Conservation (phyloP, 1,140 invertebrate genomes). For the Hyles euphorbiae region DNA sequence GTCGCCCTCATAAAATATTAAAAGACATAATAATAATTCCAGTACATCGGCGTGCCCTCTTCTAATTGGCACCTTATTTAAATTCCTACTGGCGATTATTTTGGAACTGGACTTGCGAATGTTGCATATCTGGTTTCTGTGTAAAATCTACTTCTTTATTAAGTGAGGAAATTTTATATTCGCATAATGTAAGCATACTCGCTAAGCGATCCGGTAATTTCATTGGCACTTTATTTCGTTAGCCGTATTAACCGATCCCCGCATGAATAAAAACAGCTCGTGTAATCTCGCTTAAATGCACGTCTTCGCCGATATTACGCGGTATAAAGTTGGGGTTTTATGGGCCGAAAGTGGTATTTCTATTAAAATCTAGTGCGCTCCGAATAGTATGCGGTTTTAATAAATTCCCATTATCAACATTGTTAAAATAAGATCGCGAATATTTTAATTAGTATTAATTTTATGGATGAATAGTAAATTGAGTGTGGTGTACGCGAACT, state of each 20-base stretch:
- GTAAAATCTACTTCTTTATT: slow-evolving; percentile 61
- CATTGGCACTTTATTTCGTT: slow-evolving; percentile 53
- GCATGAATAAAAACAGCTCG: slow-evolving; percentile 31
- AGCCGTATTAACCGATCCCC: slow-evolving; percentile 41
- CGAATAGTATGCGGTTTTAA: slow-evolving; percentile 6
- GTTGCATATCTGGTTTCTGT: slow-evolving; percentile 42
- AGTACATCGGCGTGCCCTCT: slow-evolving; percentile 29
- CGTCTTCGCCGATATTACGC: slow-evolving; percentile 33
- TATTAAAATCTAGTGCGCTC: slow-evolving; percentile 19
- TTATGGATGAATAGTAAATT: slow-evolving; percentile 25
- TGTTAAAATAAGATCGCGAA: slow-evolving; percentile 7
- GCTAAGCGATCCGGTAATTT: slow-evolving; percentile 50
- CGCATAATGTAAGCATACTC: slow-evolving; percentile 45
- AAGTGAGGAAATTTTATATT: slow-evolving; percentile 54
- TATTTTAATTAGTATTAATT: slow-evolving; percentile 13
- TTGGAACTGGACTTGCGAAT: slow-evolving; percentile 42
- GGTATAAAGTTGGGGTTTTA: slow-evolving; percentile 30
- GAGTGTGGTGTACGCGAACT: slow-evolving; percentile 22
- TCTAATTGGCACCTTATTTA: slow-evolving; percentile 67
- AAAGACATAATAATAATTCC: slow-evolving; percentile 42
- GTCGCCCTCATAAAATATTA: slow-evolving; percentile 43
- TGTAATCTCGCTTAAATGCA: slow-evolving; percentile 48
- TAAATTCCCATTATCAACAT: neutral
- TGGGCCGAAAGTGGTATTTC: slow-evolving; percentile 21
- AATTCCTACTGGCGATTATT: slow-evolving; percentile 54